Percentiles rank a stretch among this genome's conserved stretches.
phyloP scores from a whole-genome alignment of 1,140 invertebrate genomes.

The Antheraea mylitta region DNA sequence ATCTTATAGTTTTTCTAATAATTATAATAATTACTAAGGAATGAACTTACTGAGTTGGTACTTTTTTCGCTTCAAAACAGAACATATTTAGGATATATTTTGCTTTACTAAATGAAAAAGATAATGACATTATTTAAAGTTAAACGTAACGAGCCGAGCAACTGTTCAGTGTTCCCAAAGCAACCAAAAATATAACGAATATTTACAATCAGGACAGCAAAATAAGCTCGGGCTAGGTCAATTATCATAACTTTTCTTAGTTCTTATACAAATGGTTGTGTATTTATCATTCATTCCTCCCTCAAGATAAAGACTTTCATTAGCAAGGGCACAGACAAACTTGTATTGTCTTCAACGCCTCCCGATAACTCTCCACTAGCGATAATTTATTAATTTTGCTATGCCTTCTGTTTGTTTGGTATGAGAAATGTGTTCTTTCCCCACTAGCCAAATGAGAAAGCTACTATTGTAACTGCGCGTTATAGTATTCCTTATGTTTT shows the following conservation, averaged over 20 bases:
- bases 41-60: too few relatives aligned
- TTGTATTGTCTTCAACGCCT: conserved; percentile 38
- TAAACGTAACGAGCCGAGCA: too few relatives aligned
- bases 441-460: conserved; percentile 17
- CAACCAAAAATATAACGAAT: not conserved
- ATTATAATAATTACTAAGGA: too few relatives aligned
- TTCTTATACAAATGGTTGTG: conserved; percentile 32
- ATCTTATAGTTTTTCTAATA: too few relatives aligned
- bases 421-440: conserved; percentile 60
- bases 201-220: not conserved
- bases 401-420: conserved; percentile 57
- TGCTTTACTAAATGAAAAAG: too few relatives aligned
- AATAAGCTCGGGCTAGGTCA: conserved; percentile 8
- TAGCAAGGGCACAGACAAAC: conserved; percentile 33
- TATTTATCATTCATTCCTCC: conserved; percentile 49
- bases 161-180: not conserved
- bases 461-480: not conserved
- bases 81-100: too few relatives aligned
- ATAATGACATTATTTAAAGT: too few relatives aligned
- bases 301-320: conserved; percentile 45
- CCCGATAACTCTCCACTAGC: conserved; percentile 42
- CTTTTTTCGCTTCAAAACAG: too few relatives aligned
- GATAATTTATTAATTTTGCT: conserved; percentile 74
- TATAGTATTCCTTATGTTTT: not conserved
- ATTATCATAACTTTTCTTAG: conserved; percentile 13